Evolutionary conservation across 2,797 vertebrate species (phyloP), one percentile per base, ranked within the genome.

Genomic region (Clarias platycephalus): DNA sequence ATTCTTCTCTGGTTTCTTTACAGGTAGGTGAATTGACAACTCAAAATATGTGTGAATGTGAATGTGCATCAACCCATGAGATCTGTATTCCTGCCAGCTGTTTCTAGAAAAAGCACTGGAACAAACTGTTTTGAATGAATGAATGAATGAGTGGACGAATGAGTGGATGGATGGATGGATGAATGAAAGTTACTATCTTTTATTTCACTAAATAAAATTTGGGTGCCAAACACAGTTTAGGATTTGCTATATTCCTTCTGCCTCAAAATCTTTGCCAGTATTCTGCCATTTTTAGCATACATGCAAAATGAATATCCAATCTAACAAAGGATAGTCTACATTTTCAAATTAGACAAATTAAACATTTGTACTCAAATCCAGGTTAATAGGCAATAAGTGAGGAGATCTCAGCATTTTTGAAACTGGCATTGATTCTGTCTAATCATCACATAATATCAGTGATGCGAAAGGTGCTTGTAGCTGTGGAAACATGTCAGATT

Each of bases 401-500:
- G 16, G n/a, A 55, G 8, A 76, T 76, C 22, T 31, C 18, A 5
- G 18, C 4, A 8, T 77, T 75, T 74, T 57, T 57, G 15, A 74
- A 49, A 49, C 9, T 49, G 40, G 40, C 10, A 10, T 49, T 49
- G 44, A 49, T 63, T 26, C 4, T n/a, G 28, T 34, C 5, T 70
- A 26, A 18, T 34, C 64, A n/a, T 70, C 74, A 80, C 68, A 82
- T 58, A 66, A 82, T 26, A 24, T 77, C 34, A 55, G 4, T 75
- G 74, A 77, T 64, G 57, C 67, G n/a, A 49, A 64, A 44, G 40
- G 16, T 64, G n/a, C 60, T 80, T 79, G 85, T 44, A 77, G 81
- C 44, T 31, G 28, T 40, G 26, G 76, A 84, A 83, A 83, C 85
- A 49, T 83, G 84, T 55, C 83, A 68, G 77, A 80, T 22, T 83